A percentile compares a stretch with the other conserved stretches of the same genome.
Evolutionary conservation across 2,888 invertebrate species (phyloP).

Genomic region (Andricus curvator): DNA sequence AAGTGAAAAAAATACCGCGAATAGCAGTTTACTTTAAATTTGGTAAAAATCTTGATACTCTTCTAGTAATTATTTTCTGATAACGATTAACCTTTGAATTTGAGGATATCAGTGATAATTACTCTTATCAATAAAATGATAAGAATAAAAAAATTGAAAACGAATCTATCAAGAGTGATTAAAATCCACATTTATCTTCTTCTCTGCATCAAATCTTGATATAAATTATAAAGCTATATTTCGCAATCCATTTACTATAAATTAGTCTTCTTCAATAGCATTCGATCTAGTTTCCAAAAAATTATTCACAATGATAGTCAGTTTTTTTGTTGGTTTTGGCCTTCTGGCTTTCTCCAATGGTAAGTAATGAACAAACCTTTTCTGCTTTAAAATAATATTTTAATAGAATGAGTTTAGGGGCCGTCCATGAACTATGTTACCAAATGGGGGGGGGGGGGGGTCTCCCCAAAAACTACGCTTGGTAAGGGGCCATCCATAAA

Average conservation of each 20-base stretch:
- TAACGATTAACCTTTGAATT: not conserved
- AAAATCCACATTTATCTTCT: not conserved
- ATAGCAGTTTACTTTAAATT: too few relatives aligned
- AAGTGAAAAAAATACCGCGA: too few relatives aligned
- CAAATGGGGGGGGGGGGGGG: too few relatives aligned
- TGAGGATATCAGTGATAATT: not conserved
- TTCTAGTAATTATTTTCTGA: not conserved
- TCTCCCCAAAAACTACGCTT: too few relatives aligned
- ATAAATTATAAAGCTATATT: not conserved
- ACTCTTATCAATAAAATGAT: not conserved
- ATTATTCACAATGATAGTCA: not conserved
- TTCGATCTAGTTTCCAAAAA: not conserved
- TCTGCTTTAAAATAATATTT: too few relatives aligned
- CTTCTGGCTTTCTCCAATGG: slow-evolving; percentile 11
- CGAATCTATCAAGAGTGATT: not conserved
- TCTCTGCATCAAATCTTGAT: not conserved
- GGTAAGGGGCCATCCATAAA: too few relatives aligned
- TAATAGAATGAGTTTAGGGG: too few relatives aligned
- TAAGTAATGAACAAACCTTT: not conserved
- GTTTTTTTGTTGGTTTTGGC: not conserved
- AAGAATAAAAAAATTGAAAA: not conserved
- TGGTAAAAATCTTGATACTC: too few relatives aligned
- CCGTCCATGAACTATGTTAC: too few relatives aligned
- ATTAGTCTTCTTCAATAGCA: not conserved
- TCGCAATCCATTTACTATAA: not conserved